These are phyloP conservation scores for Myripristis jacobus DNA, from an alignment of 2,797 vertebrate species.

Conservation along the genomic window DNA sequence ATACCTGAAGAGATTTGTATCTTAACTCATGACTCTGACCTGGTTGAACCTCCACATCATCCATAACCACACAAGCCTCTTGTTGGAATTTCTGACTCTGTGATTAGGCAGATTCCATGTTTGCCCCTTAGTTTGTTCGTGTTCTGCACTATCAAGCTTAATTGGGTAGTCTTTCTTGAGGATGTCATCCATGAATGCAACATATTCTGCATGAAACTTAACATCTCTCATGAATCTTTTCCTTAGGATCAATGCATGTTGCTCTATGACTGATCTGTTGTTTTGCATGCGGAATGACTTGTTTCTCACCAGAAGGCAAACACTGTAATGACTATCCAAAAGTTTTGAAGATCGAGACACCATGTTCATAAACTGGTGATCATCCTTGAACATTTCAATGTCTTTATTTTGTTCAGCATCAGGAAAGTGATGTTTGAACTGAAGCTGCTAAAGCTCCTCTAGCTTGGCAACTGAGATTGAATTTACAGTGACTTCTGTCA, in stretches of 20 bases:
- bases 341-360: constrained; percentile 8
- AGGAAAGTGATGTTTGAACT: constrained; percentile 26
- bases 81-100: constrained; percentile 43
- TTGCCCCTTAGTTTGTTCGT: neutral
- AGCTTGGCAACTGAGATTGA: neutral
- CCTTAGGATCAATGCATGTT: neutral
- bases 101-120: constrained; percentile 60
- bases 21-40: constrained; percentile 29
- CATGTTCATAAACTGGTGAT: constrained; percentile 19
- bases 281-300: neutral
- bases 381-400: constrained; percentile 21
- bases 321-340: constrained; percentile 5
- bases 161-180: constrained; percentile 11
- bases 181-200: neutral
- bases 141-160: neutral
- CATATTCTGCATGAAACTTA: constrained; percentile 4
- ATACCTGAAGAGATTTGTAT: constrained; percentile 43
- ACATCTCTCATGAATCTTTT: constrained; percentile 4
- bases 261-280: neutral
- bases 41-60: constrained; percentile 33
- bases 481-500: neutral
- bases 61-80: constrained; percentile 30
- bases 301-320: constrained; percentile 6
- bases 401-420: constrained; percentile 1
- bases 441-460: constrained; percentile 23